Evolutionary conservation across 2,797 vertebrate species (phyloP), one percentile per base, ranked within the genome.

Genomic region (Anomalospiza imberbis): DNA sequence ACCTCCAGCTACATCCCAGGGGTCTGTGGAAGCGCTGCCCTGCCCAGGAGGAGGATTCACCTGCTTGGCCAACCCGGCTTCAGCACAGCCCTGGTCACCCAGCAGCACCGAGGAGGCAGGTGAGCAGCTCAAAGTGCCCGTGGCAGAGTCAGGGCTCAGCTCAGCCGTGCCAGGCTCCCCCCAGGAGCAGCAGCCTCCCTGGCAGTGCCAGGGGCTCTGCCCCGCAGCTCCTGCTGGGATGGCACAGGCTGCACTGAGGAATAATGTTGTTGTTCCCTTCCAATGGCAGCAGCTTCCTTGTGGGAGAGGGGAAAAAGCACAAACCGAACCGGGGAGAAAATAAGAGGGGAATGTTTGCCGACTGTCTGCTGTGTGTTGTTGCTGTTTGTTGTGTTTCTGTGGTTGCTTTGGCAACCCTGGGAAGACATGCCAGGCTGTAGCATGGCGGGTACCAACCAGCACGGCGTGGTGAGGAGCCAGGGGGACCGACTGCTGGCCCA

Each of bases 261-360:
- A 54, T 31, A 17, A 31, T 36, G 9, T 8, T 29, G 85, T 14
- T 5, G 34, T 32, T 93, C 77, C 72, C 61, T 63, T 58, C 75
- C 1, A 13, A 58, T 42, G 81, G 92, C 12, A 66, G 90, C 91
- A 83, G 93, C 96, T 95, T 95, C 94, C 91, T 65, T 57, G 92
- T 88, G 89, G 94, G 96, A 96, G 95, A 88, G 26, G 65, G 57
- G 79, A 21, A 83, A 92, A 96, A 96, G 95, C 94, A 94, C 92
- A 91, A 90, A 85, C 21, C 17, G 3, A 89, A 89, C 18, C 0
- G 54, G 88, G 95, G 94, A 93, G 95, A 79, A 92, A 96, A 94
- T 83, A 79, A 77, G 95, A 92, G 40, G 94, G 91, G 88, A 94
- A 94, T 96, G 95, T 97, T 96, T 96, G 96, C 95, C 55, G 91